Percentiles rank a stretch among this genome's conserved stretches.
These are phyloP conservation scores for Zosterops pallidus DNA, from an alignment of 2,113 vertebrate genomes.

Conservation along the genomic window DNA sequence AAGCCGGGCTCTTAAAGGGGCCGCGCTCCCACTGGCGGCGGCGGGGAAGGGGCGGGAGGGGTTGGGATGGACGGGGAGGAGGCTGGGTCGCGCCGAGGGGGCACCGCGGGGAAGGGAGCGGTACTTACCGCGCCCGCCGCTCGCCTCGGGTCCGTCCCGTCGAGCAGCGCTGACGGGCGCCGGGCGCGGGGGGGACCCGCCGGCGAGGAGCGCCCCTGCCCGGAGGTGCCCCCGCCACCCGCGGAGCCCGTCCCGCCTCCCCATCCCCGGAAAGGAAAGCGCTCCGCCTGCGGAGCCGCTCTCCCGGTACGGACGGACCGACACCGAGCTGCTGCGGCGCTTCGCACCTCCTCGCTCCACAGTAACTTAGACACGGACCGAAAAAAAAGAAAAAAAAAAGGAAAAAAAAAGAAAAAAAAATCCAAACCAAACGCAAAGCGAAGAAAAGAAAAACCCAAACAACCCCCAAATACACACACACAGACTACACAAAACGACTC, in stretches of 20 bases:
- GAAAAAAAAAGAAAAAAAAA: no score
- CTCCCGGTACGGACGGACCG: neutral
- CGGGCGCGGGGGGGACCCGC: neutral
- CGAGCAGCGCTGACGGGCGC: neutral
- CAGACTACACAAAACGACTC: neutral
- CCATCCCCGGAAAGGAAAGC: neutral
- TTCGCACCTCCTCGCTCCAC: neutral
- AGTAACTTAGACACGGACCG: neutral
- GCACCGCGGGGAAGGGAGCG: neutral
- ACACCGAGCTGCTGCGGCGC: neutral
- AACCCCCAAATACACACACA: neutral
- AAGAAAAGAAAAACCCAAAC: neutral
- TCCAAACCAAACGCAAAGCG: neutral
- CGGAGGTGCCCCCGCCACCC: neutral
- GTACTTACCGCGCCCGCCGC: constrained; percentile 23
- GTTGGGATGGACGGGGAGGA: neutral
- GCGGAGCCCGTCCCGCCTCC: neutral
- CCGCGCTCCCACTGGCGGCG: constrained; percentile 75
- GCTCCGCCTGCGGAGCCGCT: neutral
- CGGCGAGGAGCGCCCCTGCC: neutral
- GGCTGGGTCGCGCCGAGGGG: neutral
- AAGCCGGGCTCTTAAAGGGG: constrained; percentile 88
- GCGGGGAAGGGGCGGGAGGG: constrained; percentile 46
- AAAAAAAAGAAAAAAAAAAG: neutral
- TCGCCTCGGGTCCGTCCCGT: constrained; percentile 26